phyloP scores from a whole-genome alignment of 2,888 invertebrate species.

The Pilophorus perplexus region DNA sequence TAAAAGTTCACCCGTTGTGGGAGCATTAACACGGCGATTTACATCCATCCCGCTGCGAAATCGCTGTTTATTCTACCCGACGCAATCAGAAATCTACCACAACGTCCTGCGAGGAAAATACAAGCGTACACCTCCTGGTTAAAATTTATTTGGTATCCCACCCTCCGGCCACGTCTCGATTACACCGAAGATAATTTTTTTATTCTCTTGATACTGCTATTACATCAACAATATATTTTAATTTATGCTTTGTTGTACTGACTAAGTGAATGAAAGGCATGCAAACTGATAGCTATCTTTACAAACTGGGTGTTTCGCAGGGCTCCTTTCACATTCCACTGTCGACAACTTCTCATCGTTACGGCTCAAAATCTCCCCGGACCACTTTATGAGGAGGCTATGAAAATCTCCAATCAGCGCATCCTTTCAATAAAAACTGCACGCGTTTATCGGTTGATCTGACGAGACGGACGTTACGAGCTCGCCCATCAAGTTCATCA shows the following conservation, averaged over 20 bases:
- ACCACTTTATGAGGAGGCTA: no score
- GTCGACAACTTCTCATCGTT: no score
- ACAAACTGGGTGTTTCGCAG: neutral
- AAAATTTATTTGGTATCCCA: constrained; percentile 11
- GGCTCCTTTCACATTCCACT: neutral
- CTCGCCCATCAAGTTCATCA: no score
- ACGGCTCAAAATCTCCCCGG: no score
- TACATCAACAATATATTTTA: constrained; percentile 24
- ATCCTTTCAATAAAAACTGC: no score
- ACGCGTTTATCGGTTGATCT: no score
- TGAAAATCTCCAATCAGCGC: no score
- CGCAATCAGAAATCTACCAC: constrained; percentile 16
- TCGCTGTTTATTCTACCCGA: constrained; percentile 24
- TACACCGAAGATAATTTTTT: constrained; percentile 11
- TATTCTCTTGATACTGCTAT: constrained; percentile 10
- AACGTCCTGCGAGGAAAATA: constrained; percentile 9
- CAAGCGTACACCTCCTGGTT: constrained; percentile 5
- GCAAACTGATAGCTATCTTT: constrained; percentile 5
- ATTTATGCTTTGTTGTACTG: constrained; percentile 9
- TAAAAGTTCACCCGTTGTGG: constrained; percentile 21
- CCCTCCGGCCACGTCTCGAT: neutral
- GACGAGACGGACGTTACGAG: no score
- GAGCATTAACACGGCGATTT: constrained; percentile 24
- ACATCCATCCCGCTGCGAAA: constrained; percentile 5
- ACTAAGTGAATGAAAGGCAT: constrained; percentile 21